These are phyloP conservation scores for Nephila pilipes DNA, from an alignment of 1,140 invertebrate species.

Conservation along the genomic window DNA sequence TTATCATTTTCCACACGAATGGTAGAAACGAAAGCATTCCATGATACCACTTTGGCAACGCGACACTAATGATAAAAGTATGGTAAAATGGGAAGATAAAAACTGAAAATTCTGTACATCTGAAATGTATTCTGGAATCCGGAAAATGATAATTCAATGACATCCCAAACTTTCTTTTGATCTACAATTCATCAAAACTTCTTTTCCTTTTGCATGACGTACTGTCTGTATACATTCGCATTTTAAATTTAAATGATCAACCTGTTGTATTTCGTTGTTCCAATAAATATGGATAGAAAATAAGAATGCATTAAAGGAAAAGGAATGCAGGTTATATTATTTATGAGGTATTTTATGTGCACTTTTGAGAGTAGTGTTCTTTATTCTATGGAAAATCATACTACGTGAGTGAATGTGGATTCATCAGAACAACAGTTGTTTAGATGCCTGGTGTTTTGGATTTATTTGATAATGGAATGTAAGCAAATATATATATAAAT, in stretches of 20 bases:
- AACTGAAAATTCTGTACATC: not conserved
- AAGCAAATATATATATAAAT: no score
- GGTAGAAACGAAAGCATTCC: no score
- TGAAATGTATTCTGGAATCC: not conserved
- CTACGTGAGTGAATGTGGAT: no score
- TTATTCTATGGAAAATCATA: no score
- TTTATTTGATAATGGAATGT: no score
- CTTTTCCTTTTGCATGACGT: not conserved
- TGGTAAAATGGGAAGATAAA: not conserved
- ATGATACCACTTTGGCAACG: not conserved
- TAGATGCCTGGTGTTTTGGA: no score
- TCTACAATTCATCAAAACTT: not conserved
- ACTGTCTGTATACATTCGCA: not conserved
- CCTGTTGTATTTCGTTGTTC: not conserved
- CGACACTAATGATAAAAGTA: not conserved
- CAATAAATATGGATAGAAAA: not conserved
- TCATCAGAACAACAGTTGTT: no score
- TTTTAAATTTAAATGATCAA: conserved; percentile 22
- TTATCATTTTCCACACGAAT: no score
- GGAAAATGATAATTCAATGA: not conserved
- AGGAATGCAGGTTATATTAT: not conserved
- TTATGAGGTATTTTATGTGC: not conserved
- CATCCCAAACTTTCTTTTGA: not conserved
- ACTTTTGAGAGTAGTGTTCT: not conserved
- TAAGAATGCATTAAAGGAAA: not conserved